These are phyloP conservation scores for Bruchidius siliquastri DNA, from an alignment of 2,888 invertebrate genomes.

Conservation along the genomic window DNA sequence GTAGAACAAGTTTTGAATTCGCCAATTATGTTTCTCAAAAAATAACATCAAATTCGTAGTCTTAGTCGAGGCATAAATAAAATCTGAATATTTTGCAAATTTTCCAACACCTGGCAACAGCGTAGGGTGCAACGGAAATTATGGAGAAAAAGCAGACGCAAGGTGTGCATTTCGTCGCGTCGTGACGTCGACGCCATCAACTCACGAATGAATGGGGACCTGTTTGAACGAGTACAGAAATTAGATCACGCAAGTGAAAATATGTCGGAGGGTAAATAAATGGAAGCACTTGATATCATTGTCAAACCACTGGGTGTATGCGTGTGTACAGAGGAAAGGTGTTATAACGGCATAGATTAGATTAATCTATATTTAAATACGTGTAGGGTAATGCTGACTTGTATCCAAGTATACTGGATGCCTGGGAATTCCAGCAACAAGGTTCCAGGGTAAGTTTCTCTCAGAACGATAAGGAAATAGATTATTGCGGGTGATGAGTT, in stretches of 20 bases:
- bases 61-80: no score
- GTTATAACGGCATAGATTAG: neutral
- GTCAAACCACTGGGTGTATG: neutral
- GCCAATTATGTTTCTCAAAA: no score
- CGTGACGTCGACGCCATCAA: neutral
- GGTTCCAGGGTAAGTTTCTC: neutral
- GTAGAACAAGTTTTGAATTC: no score
- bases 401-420: neutral
- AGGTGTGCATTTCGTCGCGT: neutral
- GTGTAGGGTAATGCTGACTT: neutral
- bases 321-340: neutral
- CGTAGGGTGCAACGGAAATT: neutral
- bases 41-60: no score
- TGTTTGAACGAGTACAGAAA: neutral
- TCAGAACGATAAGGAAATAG: no score
- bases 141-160: neutral
- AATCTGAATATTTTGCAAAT: no score
- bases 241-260: neutral
- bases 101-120: no score
- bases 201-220: neutral
- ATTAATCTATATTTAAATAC: neutral
- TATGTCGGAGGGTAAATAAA: neutral
- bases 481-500: no score
- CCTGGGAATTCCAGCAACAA: neutral
- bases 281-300: neutral